Percentiles rank a stretch among this genome's conserved stretches.
These are phyloP conservation scores for Gnathonemus longibarbis DNA, from an alignment of 2,113 vertebrate species.

Conservation along the genomic window DNA sequence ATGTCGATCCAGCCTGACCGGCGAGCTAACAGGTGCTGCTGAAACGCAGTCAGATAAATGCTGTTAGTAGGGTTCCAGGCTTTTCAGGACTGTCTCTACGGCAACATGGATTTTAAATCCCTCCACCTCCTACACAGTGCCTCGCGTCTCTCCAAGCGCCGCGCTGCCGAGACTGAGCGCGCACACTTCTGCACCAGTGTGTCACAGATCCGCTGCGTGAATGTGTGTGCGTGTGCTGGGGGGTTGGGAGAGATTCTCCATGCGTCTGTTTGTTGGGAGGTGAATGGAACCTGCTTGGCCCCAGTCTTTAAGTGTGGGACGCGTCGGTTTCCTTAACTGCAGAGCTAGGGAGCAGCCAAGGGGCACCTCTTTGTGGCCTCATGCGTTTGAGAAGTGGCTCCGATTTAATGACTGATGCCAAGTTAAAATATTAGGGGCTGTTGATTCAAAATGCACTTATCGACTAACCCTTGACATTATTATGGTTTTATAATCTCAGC, in stretches of 20 bases:
- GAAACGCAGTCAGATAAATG: constrained; percentile 14
- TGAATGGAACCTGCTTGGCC: not conserved
- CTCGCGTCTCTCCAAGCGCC: constrained; percentile 11
- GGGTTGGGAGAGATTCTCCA: not conserved
- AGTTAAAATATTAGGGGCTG: not conserved
- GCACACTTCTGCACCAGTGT: not conserved
- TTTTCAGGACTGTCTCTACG: constrained; percentile 31
- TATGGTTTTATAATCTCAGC: not conserved
- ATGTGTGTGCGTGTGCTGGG: constrained; percentile 21
- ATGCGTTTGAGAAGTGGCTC: not conserved
- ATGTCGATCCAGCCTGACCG: not conserved
- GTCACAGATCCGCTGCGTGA: not conserved
- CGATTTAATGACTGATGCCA: not conserved
- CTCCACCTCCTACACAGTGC: constrained; percentile 32
- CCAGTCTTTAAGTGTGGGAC: not conserved
- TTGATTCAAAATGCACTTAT: not conserved
- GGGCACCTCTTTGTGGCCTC: not conserved
- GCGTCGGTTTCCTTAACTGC: not conserved
- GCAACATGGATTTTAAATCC: constrained; percentile 37
- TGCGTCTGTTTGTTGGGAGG: constrained; percentile 21
- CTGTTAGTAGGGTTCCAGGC: constrained; percentile 16
- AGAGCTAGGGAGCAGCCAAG: not conserved
- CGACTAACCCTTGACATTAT: not conserved
- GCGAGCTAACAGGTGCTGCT: not conserved
- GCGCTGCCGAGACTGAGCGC: not conserved